Evolutionary conservation across 2,888 invertebrate genomes (phyloP), one percentile per base, ranked within the genome.

Genomic region (Eumerus sabulonum): DNA sequence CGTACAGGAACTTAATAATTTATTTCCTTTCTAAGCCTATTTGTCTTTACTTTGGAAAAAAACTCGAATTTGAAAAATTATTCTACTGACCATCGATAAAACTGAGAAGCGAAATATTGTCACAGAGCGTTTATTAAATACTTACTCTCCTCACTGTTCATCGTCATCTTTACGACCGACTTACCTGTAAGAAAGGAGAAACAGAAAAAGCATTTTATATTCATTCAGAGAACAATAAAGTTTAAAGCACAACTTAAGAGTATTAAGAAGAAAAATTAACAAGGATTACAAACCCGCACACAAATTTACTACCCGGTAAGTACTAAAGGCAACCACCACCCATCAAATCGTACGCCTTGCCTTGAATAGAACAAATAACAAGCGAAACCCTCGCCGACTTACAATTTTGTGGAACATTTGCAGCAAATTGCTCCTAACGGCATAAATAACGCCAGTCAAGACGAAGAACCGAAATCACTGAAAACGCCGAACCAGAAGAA

Each of bases 391-490:
- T 60, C 60, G 57, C 50, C 64, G 59, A 54, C 67, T 74, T 59
- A 64, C 68, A 74, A 74, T 79, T 79, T 79, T 70, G 79, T 66
- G 79, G 74, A 53, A 79, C 79, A 79, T 73, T 79, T 79, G 54
- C 79, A 68, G 59, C 73, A 74, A 79, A 79, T 79, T 70, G 79
- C 60, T 74, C 73, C 60, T 59, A 79, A 79, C 48, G 67, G 57
- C 56, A 72, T 72, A 77, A 77, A 71, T 67, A 77, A 77, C 60
- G 62, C 40, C 7, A 67, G 40, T 11, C 17, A 50, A 45, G n/a
- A 45, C 12, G 13, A 44, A 62, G 9, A 63, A 27, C n/a, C 13
- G 35, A 27, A 27, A 27, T 27, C 27, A 27, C 27, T 7, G n/a
- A 40, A n/a, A 40, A 40, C 5, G n/a, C 18, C 12, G 38, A 42